Conservation (phyloP, 2,797 vertebrate species). For the Iguana delicatissima region DNA sequence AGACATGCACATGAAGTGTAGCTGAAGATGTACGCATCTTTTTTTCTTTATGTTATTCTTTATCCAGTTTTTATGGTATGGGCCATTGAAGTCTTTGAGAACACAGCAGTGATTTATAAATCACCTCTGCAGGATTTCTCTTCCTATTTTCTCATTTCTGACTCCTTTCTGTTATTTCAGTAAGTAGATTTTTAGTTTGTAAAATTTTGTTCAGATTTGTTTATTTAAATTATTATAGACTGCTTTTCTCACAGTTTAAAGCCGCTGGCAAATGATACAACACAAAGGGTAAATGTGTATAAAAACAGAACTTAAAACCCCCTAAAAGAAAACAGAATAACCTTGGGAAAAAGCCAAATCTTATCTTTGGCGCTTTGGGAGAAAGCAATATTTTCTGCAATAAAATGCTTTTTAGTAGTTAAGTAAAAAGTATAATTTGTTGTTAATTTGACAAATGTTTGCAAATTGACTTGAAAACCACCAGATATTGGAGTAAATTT, state of each 20-base stretch:
- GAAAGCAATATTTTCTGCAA: background rate
- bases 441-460: background rate
- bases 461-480: background rate
- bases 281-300: background rate
- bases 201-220: background rate
- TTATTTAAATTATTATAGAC: background rate
- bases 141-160: background rate
- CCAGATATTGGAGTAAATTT: background rate
- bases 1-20: background rate
- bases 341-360: background rate
- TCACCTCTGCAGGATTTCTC: background rate
- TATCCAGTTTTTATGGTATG: background rate
- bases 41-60: conserved; percentile 22
- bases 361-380: background rate
- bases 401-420: background rate
- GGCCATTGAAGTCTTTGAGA: background rate
- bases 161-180: background rate
- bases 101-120: conserved; percentile 6
- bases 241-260: background rate
- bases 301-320: background rate
- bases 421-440: background rate
- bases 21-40: background rate
- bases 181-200: background rate
- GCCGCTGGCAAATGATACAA: background rate
- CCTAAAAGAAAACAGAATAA: background rate